Conservation (phyloP, 37 sponge, comb jelly and placozoan species). For the Aphrocallistes beatrix region DNA sequence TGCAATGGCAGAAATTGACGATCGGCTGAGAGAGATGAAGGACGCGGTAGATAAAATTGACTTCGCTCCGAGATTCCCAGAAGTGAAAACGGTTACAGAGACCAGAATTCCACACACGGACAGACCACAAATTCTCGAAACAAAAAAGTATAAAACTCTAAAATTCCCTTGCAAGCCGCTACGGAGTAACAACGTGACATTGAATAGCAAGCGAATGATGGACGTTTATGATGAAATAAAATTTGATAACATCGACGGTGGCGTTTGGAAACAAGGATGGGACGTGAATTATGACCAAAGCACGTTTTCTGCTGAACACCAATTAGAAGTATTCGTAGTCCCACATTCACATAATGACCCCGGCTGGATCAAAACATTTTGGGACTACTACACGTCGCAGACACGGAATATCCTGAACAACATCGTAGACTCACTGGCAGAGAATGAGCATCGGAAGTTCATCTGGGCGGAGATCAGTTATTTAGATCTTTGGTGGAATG, state of each 20-base stretch:
- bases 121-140: not conserved
- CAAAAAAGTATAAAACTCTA: not conserved
- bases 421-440: conserved; percentile 36
- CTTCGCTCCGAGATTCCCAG: not conserved
- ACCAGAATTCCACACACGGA: not conserved
- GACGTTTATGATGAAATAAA: conserved; percentile 45
- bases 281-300: conserved; percentile 40
- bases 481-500: conserved; percentile 77
- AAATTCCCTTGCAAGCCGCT: not conserved
- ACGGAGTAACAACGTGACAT: not conserved
- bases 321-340: conserved; percentile 65
- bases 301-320: conserved; percentile 23
- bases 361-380: conserved; percentile 75
- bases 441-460: conserved; percentile 40
- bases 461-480: conserved; percentile 89
- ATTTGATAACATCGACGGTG: conserved; percentile 67
- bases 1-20: not conserved
- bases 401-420: conserved; percentile 58
- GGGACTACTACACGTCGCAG: conserved; percentile 53
- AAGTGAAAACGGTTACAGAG: not conserved
- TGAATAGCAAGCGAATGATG: conserved; percentile 21
- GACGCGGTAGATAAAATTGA: not conserved
- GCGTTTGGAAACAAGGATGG: conserved; percentile 87
- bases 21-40: not conserved
- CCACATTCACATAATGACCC: conserved; percentile 95